phyloP scores from a whole-genome alignment of 1,140 invertebrate genomes.

The Musca domestica region DNA sequence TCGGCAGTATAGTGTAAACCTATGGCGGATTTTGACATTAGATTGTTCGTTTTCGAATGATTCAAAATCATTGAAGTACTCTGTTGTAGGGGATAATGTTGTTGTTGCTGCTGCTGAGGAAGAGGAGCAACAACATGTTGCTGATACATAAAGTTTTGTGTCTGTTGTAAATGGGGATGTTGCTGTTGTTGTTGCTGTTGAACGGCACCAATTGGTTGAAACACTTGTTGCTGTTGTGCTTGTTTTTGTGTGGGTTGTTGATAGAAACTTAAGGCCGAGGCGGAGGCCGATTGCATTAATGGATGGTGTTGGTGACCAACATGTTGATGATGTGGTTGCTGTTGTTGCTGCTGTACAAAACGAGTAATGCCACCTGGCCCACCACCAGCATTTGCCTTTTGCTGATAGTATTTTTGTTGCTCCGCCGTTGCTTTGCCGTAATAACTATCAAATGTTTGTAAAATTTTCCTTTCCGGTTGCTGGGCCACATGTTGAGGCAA shows the following conservation, averaged over 20 bases:
- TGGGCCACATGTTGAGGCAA: constrained; percentile 6
- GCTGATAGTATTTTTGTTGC: constrained; percentile 15
- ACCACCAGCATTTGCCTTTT: not conserved
- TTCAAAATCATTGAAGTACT: constrained; percentile 33
- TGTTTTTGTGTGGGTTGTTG: not conserved
- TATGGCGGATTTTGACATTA: constrained; percentile 50
- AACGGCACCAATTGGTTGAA: not conserved
- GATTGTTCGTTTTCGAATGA: constrained; percentile 33
- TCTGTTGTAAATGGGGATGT: constrained; percentile 30
- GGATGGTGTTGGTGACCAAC: not conserved
- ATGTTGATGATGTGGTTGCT: constrained; percentile 34
- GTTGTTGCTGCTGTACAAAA: constrained; percentile 32
- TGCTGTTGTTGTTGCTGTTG: constrained; percentile 27
- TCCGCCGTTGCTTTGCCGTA: constrained; percentile 35
- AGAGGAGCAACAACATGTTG: constrained; percentile 7
- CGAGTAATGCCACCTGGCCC: constrained; percentile 13
- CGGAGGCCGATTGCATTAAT: constrained; percentile 24
- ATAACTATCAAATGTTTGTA: constrained; percentile 52
- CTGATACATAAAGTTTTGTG: constrained; percentile 9
- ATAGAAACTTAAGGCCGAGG: constrained; percentile 23
- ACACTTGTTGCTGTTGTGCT: not conserved
- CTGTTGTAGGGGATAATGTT: constrained; percentile 32
- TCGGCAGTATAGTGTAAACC: constrained; percentile 44
- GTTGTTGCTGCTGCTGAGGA: constrained; percentile 30
- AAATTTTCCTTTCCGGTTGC: constrained; percentile 40